These are phyloP conservation scores for Clytia hemisphaerica DNA, from an alignment of 30 jellyfish, hydroid and myxozoan genomes.

Conservation along the genomic window DNA sequence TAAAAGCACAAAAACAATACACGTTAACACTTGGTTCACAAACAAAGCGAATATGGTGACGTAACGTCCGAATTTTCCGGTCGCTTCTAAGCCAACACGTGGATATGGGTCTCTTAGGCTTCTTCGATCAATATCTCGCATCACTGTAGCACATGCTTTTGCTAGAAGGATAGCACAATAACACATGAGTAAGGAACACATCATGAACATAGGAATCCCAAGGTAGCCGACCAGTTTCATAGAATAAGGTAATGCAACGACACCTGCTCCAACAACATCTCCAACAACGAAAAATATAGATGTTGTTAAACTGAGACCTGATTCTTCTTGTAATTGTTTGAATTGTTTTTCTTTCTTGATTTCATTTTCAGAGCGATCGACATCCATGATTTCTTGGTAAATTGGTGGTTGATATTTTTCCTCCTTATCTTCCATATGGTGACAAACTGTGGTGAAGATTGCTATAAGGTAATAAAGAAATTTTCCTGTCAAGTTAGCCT, in stretches of 20 bases:
- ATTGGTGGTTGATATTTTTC: too few relatives aligned
- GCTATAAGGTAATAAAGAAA: too few relatives aligned
- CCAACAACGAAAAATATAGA: constrained; percentile 89
- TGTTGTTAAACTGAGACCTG: constrained; percentile 44
- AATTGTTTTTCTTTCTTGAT: too few relatives aligned
- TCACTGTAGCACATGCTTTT: constrained; percentile 43
- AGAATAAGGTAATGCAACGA: constrained; percentile 81
- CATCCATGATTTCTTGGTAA: too few relatives aligned
- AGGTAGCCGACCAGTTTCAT: constrained; percentile 69
- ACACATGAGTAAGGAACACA: constrained; percentile 51
- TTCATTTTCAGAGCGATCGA: too few relatives aligned
- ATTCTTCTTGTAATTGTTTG: too few relatives aligned
- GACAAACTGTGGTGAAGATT: too few relatives aligned
- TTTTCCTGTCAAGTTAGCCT: too few relatives aligned
- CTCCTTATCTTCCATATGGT: too few relatives aligned
- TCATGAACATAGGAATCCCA: constrained; percentile 68
- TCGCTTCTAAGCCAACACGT: constrained; percentile 65
- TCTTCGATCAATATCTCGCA: constrained; percentile 34
- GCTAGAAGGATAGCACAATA: constrained; percentile 80
- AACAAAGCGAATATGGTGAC: constrained; percentile 50
- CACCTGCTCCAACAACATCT: constrained; percentile 90
- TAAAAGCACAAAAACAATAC: constrained; percentile 67
- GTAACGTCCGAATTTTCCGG: constrained; percentile 48
- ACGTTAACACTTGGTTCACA: constrained; percentile 46
- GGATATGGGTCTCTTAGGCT: constrained; percentile 88